Percentiles rank a stretch among this genome's conserved stretches.
Evolutionary conservation across 2,797 vertebrate genomes (phyloP).

Genomic region (Muscicapa striata): DNA sequence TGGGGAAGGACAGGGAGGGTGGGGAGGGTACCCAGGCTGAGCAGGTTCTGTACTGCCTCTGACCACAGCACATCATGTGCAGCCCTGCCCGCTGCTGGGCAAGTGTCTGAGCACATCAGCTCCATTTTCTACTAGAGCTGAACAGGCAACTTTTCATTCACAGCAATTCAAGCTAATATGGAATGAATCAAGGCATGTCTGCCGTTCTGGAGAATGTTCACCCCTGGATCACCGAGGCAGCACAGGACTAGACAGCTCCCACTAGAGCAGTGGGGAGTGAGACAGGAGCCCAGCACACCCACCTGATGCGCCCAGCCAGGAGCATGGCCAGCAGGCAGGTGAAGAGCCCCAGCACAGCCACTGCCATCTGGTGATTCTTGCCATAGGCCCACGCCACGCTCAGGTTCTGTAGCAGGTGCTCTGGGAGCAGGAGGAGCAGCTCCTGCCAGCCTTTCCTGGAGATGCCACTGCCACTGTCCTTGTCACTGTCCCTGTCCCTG

Average conservation of each 20-base stretch:
- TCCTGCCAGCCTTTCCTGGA: constrained; percentile 70
- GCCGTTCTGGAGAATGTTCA: not conserved
- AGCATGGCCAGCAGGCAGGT: constrained; percentile 88
- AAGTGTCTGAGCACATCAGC: not conserved
- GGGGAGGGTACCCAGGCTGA: not conserved
- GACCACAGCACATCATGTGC: accelerated
- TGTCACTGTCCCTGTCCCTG: not conserved
- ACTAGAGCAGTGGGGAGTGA: accelerated
- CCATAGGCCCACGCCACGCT: constrained; percentile 83
- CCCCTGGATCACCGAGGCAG: not conserved
- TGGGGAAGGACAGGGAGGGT: too few species aligned
- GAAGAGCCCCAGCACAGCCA: constrained; percentile 84
- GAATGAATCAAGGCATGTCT: not conserved
- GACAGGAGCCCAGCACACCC: not conserved
- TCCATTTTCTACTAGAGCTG: not conserved
- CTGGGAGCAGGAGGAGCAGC: constrained; percentile 81
- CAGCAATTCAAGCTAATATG: not conserved
- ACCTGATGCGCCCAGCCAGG: constrained; percentile 89
- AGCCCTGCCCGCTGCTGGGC: not conserved
- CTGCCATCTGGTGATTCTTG: constrained; percentile 82
- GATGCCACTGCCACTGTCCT: accelerated
- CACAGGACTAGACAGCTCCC: not conserved
- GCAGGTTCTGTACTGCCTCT: not conserved
- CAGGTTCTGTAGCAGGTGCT: constrained; percentile 73
- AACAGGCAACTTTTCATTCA: not conserved